Evolutionary conservation across 92 coral and sea anemone genomes (phyloP).

Genomic region (Palythoa grandiflora): DNA sequence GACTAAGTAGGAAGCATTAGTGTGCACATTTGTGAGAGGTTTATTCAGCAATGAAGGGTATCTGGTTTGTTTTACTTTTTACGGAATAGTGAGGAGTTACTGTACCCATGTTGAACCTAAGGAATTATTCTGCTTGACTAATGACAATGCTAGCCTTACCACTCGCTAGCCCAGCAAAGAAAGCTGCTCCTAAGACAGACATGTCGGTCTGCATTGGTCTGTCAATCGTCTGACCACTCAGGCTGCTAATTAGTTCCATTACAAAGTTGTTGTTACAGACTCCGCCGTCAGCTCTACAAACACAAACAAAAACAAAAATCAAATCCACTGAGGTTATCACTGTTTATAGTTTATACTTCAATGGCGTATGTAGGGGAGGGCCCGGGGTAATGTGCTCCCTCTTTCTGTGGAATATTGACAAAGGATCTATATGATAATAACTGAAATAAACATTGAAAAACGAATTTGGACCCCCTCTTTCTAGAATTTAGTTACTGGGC

Average conservation of each 20-base stretch:
- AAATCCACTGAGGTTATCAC: background rate
- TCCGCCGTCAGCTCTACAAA: constrained; percentile 92
- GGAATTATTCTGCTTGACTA: background rate
- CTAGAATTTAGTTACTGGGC: no score
- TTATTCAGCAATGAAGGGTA: no score
- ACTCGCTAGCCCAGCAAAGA: constrained; percentile 91
- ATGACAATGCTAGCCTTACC: constrained; percentile 58
- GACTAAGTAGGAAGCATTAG: background rate
- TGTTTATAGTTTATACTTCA: background rate
- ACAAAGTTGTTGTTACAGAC: constrained; percentile 94
- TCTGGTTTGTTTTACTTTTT: no score
- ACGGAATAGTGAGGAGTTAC: no score
- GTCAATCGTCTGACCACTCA: constrained; percentile 87
- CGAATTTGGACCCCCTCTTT: no score
- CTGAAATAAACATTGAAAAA: no score
- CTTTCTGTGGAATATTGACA: no score
- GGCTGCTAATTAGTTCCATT: constrained; percentile 92
- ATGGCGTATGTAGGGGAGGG: no score
- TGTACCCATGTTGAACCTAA: no score
- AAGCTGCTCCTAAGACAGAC: constrained; percentile 96
- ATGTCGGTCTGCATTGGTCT: constrained; percentile 96
- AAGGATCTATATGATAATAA: no score
- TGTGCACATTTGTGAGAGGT: background rate
- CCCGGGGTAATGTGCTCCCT: no score
- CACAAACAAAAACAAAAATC: background rate